A percentile compares a stretch with the other conserved stretches of the same genome.
Evolutionary conservation across 2,888 invertebrate genomes (phyloP).

Genomic region (Metalampra italica): DNA sequence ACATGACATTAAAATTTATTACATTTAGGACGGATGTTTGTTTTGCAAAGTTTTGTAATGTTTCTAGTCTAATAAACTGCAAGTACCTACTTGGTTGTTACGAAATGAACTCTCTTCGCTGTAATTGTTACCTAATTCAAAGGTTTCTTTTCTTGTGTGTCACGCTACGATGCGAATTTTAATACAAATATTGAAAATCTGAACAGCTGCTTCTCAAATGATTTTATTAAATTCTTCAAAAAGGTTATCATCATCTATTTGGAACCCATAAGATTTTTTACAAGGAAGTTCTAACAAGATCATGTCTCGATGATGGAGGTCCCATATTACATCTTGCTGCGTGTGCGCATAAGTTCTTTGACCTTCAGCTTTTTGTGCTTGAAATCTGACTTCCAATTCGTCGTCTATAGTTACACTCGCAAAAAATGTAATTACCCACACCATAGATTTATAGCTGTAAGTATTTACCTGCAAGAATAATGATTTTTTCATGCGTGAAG

Average conservation of each 20-base stretch:
- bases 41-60: too few relatives aligned
- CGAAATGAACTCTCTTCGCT: neutral
- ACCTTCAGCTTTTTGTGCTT: conserved; percentile 19
- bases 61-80: neutral
- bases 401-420: neutral
- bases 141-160: too few relatives aligned
- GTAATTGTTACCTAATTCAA: too few relatives aligned
- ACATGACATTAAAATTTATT: too few relatives aligned
- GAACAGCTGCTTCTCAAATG: too few relatives aligned
- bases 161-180: too few relatives aligned
- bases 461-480: neutral
- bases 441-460: neutral
- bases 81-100: neutral
- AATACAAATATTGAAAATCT: too few relatives aligned
- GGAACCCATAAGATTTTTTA: conserved; percentile 7
- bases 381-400: conserved; percentile 5
- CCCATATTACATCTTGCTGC: conserved; percentile 1
- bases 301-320: neutral
- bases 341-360: conserved; percentile 25
- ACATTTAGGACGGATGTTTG: too few relatives aligned
- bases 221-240: too few relatives aligned
- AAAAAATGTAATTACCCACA: neutral
- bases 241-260: too few relatives aligned
- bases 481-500: conserved; percentile 14
- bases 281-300: conserved; percentile 1